Conservation (phyloP, 2,797 vertebrate genomes). For the Podargus strigoides region DNA sequence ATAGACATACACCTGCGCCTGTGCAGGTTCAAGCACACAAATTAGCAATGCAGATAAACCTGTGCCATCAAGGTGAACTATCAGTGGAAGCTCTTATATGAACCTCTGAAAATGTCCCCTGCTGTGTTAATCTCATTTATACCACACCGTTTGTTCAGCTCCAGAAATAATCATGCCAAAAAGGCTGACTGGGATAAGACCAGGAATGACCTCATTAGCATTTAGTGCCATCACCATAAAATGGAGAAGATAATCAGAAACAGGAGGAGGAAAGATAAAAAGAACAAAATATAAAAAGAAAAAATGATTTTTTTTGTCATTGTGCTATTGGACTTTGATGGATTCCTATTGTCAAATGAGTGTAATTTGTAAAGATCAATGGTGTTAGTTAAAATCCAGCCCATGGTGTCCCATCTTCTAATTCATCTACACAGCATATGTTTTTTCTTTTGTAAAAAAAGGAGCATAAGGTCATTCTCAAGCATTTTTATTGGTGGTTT, state of each 20-base stretch:
- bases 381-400: constrained; percentile 54
- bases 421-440: constrained; percentile 43
- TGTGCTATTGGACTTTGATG: constrained; percentile 60
- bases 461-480: constrained; percentile 19
- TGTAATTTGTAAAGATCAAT: constrained; percentile 73
- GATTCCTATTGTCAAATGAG: constrained; percentile 58
- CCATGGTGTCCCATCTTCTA: constrained; percentile 17
- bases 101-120: constrained; percentile 4
- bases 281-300: neutral
- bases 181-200: neutral
- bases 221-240: constrained; percentile 32
- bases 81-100: neutral
- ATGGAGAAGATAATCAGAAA: constrained; percentile 3
- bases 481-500: constrained; percentile 30
- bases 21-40: neutral
- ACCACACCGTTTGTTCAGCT: neutral
- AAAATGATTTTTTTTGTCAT: constrained; percentile 12
- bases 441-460: constrained; percentile 40
- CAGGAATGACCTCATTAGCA: constrained; percentile 42
- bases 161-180: constrained; percentile 6
- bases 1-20: accelerated
- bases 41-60: constrained; percentile 19
- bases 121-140: neutral
- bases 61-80: neutral
- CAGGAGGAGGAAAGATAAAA: constrained; percentile 1